Evolutionary conservation across 2,797 vertebrate species (phyloP), one percentile per base, ranked within the genome.

Genomic region (Scolopax bukidnonensis): DNA sequence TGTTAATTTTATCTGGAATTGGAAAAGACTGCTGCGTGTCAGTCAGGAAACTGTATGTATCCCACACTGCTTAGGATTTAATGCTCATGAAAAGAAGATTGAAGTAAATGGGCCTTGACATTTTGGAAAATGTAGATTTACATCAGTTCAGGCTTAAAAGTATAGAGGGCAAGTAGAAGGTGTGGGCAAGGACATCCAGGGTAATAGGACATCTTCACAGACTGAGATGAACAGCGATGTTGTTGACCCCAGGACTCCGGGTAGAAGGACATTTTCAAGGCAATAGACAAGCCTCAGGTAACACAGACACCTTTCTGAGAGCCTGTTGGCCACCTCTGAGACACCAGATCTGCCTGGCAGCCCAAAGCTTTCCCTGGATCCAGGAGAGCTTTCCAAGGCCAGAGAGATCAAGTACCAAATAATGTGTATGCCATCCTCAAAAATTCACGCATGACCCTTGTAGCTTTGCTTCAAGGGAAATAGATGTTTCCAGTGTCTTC

Each of bases 81-180:
- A 96, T 91, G 89, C 84, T 91, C 53, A 23, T 74, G 87, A 60
- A 84, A 73, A 41, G 65, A 69, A 87, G 93, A 91, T 89, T 71
- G 82, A 87, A 77, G 87, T 75, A 96, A 96, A 97, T 95, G 90
- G 69, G 48, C 79, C 92, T 89, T 93, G 92, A 87, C 60, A 0
- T 74, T 91, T 64, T 82, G 51, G 36, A 82, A 48, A 80, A 76
- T 15, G 33, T 53, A 41, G 16, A 60, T 88, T 90, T 79, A 43
- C 51, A 64, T 70, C 93, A 91, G 32, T 90, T 91, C 77, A 48
- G 67, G 56, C n/a, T 89, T 87, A 43, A 50, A 90, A 74, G 18
- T 41, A 74, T 10, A 68, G 70, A 96, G 77, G 87, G 10, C 54
- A 60, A 76, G 48, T 36, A 68, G 48, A 90, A 90, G 67, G 18